Conservation (phyloP, 1,140 invertebrate genomes). For the Meloidogyne chitwoodi region DNA sequence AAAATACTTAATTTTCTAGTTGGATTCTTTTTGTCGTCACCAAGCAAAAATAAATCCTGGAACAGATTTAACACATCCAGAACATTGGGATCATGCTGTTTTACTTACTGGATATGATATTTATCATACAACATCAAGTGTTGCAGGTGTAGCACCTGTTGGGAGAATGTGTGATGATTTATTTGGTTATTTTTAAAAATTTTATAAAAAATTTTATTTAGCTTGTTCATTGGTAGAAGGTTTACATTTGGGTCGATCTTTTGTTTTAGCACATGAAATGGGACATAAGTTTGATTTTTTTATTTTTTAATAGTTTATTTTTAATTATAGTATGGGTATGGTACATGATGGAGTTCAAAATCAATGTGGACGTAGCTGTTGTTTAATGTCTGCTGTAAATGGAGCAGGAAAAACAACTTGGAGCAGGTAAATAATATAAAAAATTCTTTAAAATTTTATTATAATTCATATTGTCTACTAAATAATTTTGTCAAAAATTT, state of each 20-base stretch:
- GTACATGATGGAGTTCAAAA: slow-evolving; percentile 60
- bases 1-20: background rate
- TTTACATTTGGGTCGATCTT: slow-evolving; percentile 55
- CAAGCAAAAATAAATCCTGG: slow-evolving; percentile 59
- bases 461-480: too few species aligned
- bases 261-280: slow-evolving; percentile 59
- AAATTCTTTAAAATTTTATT: background rate
- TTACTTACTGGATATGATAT: slow-evolving; percentile 63
- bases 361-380: slow-evolving; percentile 55
- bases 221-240: slow-evolving; percentile 58
- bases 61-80: slow-evolving; percentile 53
- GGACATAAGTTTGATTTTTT: slow-evolving; percentile 51
- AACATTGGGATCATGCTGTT: slow-evolving; percentile 65
- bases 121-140: slow-evolving; percentile 57
- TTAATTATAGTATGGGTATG: slow-evolving; percentile 56
- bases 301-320: background rate
- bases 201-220: background rate
- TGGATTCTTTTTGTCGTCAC: slow-evolving; percentile 56
- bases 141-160: slow-evolving; percentile 58
- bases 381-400: slow-evolving; percentile 59
- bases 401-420: slow-evolving; percentile 60
- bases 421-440: slow-evolving; percentile 55
- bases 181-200: slow-evolving; percentile 27
- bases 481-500: too few species aligned
- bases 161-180: slow-evolving; percentile 60